Base-by-base conservation (phyloP, 2,797 vertebrate genomes). In the Synaphobranchus kaupii region DNA sequence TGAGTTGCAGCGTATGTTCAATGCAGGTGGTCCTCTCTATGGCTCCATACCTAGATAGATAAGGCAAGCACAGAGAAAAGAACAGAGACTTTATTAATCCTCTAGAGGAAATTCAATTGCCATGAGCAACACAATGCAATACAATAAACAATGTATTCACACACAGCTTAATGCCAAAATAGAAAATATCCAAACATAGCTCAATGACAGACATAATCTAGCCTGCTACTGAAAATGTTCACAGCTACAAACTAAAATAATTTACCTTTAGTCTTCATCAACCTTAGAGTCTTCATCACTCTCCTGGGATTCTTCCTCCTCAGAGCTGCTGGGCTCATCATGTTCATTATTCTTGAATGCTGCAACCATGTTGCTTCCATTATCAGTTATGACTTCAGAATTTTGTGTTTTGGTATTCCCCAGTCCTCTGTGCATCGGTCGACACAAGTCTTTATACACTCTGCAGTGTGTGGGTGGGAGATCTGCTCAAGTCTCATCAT, bases 331-430 rank as follows among this genome's bases (percentile, higher is more conserved):
- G n/a, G 17, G 12, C 63, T 20, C n/a, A 81, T 73, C 86, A 22
- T 44, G 34, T 73, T 84, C 85, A 39, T 68, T 52, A 86, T 15
- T 25, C 85, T 88, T 86, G 48, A 90, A 89, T 5, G 60, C 84
- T 76, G 88, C 90, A 87, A 88, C 20, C 88, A 88, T 87, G 86
- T 89, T 88, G 81, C 88, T 85, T 12, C 86, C 68, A 17, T 90
- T 89, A 81, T 89, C 87, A 6, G 85, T 89, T 71, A 90, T 90
- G 17, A 88, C 84, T 58, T 90, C 39, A 86, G 73, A 82, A 86
- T 86, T 80, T 89, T 89, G 48, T 86, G 10, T 86, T 88, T 6
- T 71, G 87, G 85, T 88, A 89, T 86, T 71, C 68, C 87, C 87
- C 85, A 89, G 10, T 88, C 83, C 48, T 87, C 73, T 10, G 56